phyloP scores from a whole-genome alignment of 35 echinoderm and acorn worm species.

The Eucidaris tribuloides region DNA sequence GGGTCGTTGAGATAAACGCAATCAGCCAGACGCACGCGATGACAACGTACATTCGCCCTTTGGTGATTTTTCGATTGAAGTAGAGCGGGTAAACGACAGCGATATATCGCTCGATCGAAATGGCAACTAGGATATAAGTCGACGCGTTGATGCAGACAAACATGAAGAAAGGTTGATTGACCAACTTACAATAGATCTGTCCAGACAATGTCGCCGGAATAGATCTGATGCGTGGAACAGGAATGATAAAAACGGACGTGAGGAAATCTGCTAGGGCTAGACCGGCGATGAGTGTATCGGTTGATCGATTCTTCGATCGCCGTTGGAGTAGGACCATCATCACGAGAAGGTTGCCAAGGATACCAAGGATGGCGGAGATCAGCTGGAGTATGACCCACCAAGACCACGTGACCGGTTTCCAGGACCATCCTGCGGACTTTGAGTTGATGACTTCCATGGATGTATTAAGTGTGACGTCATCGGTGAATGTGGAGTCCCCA shows the following conservation, averaged over 20 bases:
- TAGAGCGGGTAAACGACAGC: slow-evolving; percentile 64
- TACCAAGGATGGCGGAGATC: slow-evolving; percentile 43
- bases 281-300: slow-evolving; percentile 54
- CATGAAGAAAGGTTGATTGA: slow-evolving; percentile 26
- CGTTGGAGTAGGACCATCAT: slow-evolving; percentile 29
- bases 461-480: no score
- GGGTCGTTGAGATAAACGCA: slow-evolving; percentile 14
- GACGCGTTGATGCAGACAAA: slow-evolving; percentile 53
- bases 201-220: neutral
- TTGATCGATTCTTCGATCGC: slow-evolving; percentile 6
- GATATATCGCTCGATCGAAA: slow-evolving; percentile 61
- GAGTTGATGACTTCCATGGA: no score
- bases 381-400: slow-evolving; percentile 32
- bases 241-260: slow-evolving; percentile 52
- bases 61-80: slow-evolving; percentile 32
- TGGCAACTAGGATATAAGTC: slow-evolving; percentile 43
- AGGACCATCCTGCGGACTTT: neutral
- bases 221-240: neutral
- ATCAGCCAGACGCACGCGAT: slow-evolving; percentile 34
- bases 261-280: slow-evolving; percentile 59
- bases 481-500: no score
- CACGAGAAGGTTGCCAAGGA: slow-evolving; percentile 53
- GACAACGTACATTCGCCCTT: neutral
- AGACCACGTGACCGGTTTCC: slow-evolving; percentile 31
- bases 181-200: slow-evolving; percentile 56